phyloP scores from a whole-genome alignment of 53 echinoderm and acorn worm species.

The Actinopyga echinites region DNA sequence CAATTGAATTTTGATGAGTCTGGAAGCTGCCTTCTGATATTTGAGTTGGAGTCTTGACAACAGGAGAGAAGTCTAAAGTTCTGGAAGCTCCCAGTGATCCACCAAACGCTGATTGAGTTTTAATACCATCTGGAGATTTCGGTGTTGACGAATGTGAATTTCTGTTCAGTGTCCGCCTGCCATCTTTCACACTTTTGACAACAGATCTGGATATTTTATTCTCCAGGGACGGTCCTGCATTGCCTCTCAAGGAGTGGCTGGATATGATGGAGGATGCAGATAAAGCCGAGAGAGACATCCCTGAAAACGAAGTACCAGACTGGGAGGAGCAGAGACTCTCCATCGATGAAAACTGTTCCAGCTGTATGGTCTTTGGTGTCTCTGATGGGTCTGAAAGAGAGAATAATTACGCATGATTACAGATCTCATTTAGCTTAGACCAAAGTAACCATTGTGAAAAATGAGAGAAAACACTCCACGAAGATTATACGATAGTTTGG shows the following conservation, averaged over 20 bases:
- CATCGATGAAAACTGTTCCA: conserved; percentile 98
- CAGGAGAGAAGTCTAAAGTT: conserved; percentile 56
- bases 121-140: neutral
- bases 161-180: conserved; percentile 7
- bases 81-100: neutral
- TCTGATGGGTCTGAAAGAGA: conserved; percentile 76
- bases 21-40: neutral
- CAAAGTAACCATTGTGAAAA: no score
- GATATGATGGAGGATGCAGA: conserved; percentile 92
- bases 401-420: neutral
- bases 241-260: conserved; percentile 66
- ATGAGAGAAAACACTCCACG: no score
- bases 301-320: conserved; percentile 90
- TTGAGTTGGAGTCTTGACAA: conserved; percentile 43
- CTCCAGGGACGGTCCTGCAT: conserved; percentile 47
- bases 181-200: conserved; percentile 65
- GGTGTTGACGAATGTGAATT: neutral
- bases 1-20: neutral
- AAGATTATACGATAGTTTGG: no score
- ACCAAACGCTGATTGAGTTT: neutral
- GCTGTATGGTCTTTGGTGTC: conserved; percentile 82
- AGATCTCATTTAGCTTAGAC: no score
- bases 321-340: conserved; percentile 94
- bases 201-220: conserved; percentile 54
- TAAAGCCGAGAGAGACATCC: conserved; percentile 92